A percentile compares a stretch with the other conserved stretches of the same genome.
These are phyloP conservation scores for Rhagologus leucostigma DNA, from an alignment of 2,113 vertebrate species.

Conservation along the genomic window DNA sequence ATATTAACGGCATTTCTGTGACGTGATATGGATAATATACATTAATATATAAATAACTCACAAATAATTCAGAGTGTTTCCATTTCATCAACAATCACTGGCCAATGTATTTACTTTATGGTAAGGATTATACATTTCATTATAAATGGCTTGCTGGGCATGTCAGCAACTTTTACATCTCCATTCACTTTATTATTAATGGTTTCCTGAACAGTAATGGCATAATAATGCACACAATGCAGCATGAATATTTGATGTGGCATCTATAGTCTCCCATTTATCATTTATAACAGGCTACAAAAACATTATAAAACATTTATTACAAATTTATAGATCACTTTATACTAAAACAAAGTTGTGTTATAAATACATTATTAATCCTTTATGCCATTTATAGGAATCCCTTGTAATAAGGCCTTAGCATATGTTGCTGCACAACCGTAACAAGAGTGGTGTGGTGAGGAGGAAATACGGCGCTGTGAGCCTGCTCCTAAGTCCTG, in stretches of 20 bases:
- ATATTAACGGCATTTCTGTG: slow-evolving; percentile 46
- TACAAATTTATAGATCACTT: slow-evolving; percentile 78
- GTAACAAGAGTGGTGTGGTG: neutral
- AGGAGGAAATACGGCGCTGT: neutral
- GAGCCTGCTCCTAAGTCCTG: neutral
- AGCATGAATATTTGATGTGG: slow-evolving; percentile 79
- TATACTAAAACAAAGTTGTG: slow-evolving; percentile 71
- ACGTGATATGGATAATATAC: slow-evolving; percentile 57
- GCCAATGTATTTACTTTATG: slow-evolving; percentile 66
- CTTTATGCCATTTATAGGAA: slow-evolving; percentile 68
- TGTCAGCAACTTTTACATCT: slow-evolving; percentile 66
- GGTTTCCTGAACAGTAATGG: slow-evolving; percentile 71
- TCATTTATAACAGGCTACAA: slow-evolving; percentile 84
- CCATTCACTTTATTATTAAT: slow-evolving; percentile 79
- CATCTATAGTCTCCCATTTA: slow-evolving; percentile 75
- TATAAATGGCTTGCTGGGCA: slow-evolving; percentile 70
- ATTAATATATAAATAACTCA: slow-evolving; percentile 62
- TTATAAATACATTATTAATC: slow-evolving; percentile 82
- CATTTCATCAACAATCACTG: slow-evolving; percentile 48
- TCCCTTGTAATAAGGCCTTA: slow-evolving; percentile 65
- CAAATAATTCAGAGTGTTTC: slow-evolving; percentile 64
- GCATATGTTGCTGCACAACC: neutral
- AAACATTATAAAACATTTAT: slow-evolving; percentile 86
- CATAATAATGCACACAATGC: slow-evolving; percentile 63
- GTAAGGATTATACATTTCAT: slow-evolving; percentile 73